Conservation (phyloP, 2,888 invertebrate species). For the Agrochola lota region DNA sequence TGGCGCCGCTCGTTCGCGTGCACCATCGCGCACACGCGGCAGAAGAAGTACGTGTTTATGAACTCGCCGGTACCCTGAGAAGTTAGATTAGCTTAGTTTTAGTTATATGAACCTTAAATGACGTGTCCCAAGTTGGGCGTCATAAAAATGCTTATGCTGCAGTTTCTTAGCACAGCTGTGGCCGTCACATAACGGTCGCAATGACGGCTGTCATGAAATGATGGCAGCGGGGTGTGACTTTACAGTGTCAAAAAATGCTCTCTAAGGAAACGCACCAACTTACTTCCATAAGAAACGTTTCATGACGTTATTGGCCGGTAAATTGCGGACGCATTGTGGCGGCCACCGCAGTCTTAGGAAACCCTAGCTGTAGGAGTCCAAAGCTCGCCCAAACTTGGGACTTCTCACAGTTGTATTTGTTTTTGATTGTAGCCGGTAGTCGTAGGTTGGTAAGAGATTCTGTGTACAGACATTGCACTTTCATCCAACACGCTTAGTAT, state of each 20-base stretch:
- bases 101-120: background rate
- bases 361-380: background rate
- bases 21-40: conserved; percentile 96
- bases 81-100: background rate
- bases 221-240: too few relatives aligned
- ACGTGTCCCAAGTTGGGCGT: background rate
- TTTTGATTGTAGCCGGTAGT: background rate
- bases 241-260: too few relatives aligned
- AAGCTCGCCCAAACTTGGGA: background rate
- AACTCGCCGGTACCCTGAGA: conserved; percentile 97
- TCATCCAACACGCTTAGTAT: too few relatives aligned
- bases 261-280: too few relatives aligned
- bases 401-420: background rate
- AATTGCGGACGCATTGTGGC: too few relatives aligned
- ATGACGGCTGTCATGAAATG: too few relatives aligned
- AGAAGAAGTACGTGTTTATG: conserved; percentile 98
- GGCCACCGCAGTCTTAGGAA: background rate
- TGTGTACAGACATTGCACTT: background rate
- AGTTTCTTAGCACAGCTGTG: background rate
- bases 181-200: too few relatives aligned
- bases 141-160: background rate
- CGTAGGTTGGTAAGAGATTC: background rate
- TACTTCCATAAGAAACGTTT: too few relatives aligned
- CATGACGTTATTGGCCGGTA: too few relatives aligned
- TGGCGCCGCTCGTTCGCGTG: conserved; percentile 91